Conservation (phyloP, 2,797 vertebrate species). For the Alauda arvensis region DNA sequence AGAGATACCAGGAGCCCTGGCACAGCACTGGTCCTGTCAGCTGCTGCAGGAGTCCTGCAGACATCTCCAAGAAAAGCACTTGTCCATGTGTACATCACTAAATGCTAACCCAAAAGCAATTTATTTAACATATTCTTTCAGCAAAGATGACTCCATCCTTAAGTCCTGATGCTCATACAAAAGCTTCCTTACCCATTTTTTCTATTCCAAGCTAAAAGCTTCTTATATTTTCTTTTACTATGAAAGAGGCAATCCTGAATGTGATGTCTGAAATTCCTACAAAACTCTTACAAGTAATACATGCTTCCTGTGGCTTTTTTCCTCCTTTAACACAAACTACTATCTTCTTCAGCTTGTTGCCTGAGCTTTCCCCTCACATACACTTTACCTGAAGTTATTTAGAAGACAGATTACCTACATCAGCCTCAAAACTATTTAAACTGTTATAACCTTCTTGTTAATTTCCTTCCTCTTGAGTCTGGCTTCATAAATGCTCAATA, state of each 20-base stretch:
- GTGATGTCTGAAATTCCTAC: neutral
- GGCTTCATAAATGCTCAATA: neutral
- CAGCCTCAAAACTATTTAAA: neutral
- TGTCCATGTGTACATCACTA: accelerated
- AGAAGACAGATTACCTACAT: neutral
- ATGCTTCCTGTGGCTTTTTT: neutral
- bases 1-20: neutral
- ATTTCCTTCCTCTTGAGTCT: neutral
- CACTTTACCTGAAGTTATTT: neutral
- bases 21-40: neutral
- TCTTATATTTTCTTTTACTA: neutral
- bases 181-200: neutral
- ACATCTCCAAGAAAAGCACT: neutral
- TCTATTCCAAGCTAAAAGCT: neutral
- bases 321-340: neutral
- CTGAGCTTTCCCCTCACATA: neutral
- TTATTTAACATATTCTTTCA: neutral
- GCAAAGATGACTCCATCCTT: neutral
- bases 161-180: neutral
- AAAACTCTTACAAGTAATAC: neutral
- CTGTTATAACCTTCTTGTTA: neutral
- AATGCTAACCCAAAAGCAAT: neutral
- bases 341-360: neutral
- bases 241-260: neutral
- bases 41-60: neutral